phyloP scores from a whole-genome alignment of 2,113 vertebrate species.

The Cheirogaleus medius region DNA sequence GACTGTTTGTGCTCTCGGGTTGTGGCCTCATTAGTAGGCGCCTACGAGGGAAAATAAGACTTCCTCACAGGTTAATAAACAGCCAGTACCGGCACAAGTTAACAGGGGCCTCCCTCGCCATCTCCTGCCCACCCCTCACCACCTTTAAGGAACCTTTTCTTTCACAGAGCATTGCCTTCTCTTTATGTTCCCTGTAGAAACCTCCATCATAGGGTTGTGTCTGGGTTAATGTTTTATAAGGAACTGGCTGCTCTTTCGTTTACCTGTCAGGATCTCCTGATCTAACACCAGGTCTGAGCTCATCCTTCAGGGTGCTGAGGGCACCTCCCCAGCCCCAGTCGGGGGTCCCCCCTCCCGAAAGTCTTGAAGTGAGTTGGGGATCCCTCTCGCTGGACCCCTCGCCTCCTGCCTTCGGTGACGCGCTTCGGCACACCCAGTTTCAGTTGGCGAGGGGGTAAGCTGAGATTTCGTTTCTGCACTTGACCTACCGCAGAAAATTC shows the following conservation, averaged over 20 bases:
- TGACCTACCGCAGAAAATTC: slow-evolving; percentile 91
- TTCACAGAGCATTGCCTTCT: slow-evolving; percentile 71
- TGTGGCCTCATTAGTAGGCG: slow-evolving; percentile 72
- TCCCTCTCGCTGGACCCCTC: neutral
- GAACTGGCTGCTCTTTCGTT: slow-evolving; percentile 47
- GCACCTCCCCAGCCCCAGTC: slow-evolving; percentile 32
- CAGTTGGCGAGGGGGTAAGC: slow-evolving; percentile 74
- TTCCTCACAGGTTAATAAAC: slow-evolving; percentile 82
- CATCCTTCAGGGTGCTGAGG: neutral
- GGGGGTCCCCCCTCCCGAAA: neutral
- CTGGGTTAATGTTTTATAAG: slow-evolving; percentile 79
- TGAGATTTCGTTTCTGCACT: slow-evolving; percentile 86
- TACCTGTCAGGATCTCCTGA: slow-evolving; percentile 61
- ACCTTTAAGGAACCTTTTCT: slow-evolving; percentile 51
- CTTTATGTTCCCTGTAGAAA: slow-evolving; percentile 48
- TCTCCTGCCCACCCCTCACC: neutral
- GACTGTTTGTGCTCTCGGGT: slow-evolving; percentile 74
- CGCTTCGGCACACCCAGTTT: slow-evolving; percentile 70
- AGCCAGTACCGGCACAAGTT: slow-evolving; percentile 68
- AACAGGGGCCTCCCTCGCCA: slow-evolving; percentile 31
- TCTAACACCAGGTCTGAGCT: neutral
- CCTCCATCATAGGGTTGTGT: neutral
- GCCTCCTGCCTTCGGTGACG: neutral
- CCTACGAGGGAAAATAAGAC: slow-evolving; percentile 69
- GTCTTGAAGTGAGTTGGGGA: neutral